These are phyloP conservation scores for Zoanthus gigantus DNA, from an alignment of 92 coral and sea anemone genomes.

Conservation along the genomic window DNA sequence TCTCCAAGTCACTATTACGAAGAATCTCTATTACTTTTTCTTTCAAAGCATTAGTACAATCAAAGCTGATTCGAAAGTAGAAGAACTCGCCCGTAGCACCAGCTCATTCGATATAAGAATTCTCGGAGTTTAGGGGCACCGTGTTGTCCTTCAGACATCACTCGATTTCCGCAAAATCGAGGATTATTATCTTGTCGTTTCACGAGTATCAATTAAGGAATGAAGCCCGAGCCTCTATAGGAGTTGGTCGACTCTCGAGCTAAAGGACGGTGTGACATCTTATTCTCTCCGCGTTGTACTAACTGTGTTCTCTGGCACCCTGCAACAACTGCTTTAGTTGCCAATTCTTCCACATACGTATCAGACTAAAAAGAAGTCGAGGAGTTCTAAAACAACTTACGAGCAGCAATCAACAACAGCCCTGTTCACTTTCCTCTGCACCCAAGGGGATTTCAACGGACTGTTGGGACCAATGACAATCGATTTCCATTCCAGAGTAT, in stretches of 20 bases:
- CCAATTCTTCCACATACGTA: not conserved
- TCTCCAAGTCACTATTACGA: no score
- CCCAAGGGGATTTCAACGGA: not conserved
- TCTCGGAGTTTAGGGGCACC: no score
- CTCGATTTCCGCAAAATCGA: no score
- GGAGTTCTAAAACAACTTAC: not conserved
- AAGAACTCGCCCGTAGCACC: no score
- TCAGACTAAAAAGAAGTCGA: not conserved
- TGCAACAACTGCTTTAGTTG: not conserved
- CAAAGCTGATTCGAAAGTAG: no score
- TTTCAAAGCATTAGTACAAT: no score
- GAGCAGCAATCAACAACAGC: not conserved
- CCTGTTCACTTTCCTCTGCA: not conserved
- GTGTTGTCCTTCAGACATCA: no score
- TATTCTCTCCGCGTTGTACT: not conserved
- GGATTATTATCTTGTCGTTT: no score
- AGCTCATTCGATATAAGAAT: no score
- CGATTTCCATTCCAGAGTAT: not conserved
- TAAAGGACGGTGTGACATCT: not conserved
- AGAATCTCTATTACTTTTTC: no score
- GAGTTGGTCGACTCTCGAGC: not conserved
- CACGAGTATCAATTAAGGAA: no score
- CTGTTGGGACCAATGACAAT: not conserved
- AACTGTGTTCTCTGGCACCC: not conserved
- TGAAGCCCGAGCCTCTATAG: not conserved